These are phyloP conservation scores for Toxonevra muliebris DNA, from an alignment of 2,888 invertebrate species.

Conservation along the genomic window DNA sequence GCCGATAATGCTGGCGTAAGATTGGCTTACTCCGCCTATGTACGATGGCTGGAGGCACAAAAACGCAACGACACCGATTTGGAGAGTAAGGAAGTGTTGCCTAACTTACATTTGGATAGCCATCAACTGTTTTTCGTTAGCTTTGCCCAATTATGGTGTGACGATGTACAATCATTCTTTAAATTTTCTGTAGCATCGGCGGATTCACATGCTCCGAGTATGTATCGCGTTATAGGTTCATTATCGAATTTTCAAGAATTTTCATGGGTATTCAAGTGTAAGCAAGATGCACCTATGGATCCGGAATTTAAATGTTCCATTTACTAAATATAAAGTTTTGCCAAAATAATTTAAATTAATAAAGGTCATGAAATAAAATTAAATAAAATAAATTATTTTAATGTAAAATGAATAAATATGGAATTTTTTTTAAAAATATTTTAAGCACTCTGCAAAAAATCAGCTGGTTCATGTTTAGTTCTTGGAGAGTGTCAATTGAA, in stretches of 20 bases:
- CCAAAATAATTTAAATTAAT: too few species aligned
- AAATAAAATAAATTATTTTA: too few species aligned
- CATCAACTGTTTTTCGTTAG: conserved; percentile 56
- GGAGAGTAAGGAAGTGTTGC: conserved; percentile 46
- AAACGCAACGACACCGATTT: conserved; percentile 32
- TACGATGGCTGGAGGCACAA: conserved; percentile 49
- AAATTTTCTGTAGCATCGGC: conserved; percentile 38
- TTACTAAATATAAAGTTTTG: conserved; percentile 43
- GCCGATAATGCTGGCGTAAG: conserved; percentile 60
- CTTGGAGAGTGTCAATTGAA: too few species aligned
- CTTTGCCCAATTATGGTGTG: conserved; percentile 58
- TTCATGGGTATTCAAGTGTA: conserved; percentile 56
- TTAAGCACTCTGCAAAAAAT: too few species aligned
- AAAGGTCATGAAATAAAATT: too few species aligned
- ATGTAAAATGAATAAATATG: neutral
- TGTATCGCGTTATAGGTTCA: conserved; percentile 56
- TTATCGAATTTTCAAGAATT: conserved; percentile 60
- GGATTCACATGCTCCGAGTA: conserved; percentile 49
- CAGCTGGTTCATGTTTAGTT: too few species aligned
- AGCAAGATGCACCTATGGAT: conserved; percentile 54
- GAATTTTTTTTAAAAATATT: neutral
- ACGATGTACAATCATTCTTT: conserved; percentile 49
- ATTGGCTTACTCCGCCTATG: conserved; percentile 57
- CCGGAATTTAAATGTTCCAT: conserved; percentile 58
- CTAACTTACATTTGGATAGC: conserved; percentile 47